Base-by-base conservation (phyloP, 1,140 invertebrate species). In the Drosophila subobscura region DNA sequence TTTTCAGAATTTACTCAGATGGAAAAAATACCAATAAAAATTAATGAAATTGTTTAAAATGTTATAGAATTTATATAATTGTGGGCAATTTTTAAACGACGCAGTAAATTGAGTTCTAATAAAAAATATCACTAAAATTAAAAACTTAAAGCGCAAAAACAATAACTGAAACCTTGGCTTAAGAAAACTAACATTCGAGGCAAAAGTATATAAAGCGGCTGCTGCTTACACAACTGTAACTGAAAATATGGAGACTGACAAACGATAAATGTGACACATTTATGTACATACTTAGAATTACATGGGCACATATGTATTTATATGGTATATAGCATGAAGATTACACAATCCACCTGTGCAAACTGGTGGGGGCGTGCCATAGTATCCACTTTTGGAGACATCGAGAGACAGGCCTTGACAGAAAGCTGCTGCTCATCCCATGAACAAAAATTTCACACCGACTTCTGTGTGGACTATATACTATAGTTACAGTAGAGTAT, bases 331-430 rank as follows among this genome's bases (percentile, higher is more conserved):
- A 53, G n/a, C 41, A 40, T 65, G 33, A 67, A 58, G 22, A 55
- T 59, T 65, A 59, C 33, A 58, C 73, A 68, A 72, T 65, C 53
- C 78, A 80, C 60, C 67, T 79, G 65, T 63, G 16, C 12, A 61
- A 59, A 65, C 50, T 53, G 45, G 77, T 81, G 79, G 79, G 78
- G 79, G 78, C 63, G 78, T 44, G 49, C 64, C 49, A 66, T 70
- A 76, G 65, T 20, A 77, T 55, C 47, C 33, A 4, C 66, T 52
- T 64, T 68, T 64, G 58, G 59, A 59, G 57, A 37, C 52, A 73
- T 53, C 50, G 55, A 20, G 16, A 20, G 16, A 20, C 16, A 33
- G 10, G 33, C 47, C 47, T 56, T 72, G 72, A 54, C 46, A 68
- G 50, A 40, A 33, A 25, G 22, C 51, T 4, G 25, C 14, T 27